A percentile compares a stretch with the other conserved stretches of the same genome.
phyloP scores from a whole-genome alignment of 2,113 vertebrate species.

The Meleagris gallopavo region DNA sequence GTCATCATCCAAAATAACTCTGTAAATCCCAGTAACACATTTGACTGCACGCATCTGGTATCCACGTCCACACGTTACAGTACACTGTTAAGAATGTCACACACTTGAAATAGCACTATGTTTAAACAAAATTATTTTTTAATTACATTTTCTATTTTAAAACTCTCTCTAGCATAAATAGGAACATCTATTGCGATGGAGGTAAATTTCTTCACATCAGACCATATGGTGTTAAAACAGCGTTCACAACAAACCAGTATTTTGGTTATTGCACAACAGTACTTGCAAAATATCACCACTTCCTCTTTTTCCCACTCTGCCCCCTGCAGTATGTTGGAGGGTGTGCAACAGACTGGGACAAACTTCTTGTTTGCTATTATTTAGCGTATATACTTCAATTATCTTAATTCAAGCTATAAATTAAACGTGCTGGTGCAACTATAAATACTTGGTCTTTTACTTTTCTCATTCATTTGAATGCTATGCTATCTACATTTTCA shows the following conservation, averaged over 20 bases:
- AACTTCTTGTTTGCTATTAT: neutral
- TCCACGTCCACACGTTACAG: conserved; percentile 89
- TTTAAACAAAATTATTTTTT: neutral
- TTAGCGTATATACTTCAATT: neutral
- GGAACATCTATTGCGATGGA: neutral
- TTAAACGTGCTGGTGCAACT: neutral
- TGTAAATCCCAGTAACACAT: conserved; percentile 83
- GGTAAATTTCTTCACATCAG: neutral
- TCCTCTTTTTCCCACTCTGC: neutral
- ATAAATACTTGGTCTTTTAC: neutral
- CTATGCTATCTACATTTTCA: neutral
- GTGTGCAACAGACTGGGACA: neutral
- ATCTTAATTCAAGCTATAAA: neutral
- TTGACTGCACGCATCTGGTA: conserved; percentile 89
- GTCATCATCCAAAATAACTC: conserved; percentile 81
- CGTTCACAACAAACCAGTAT: fast-evolving
- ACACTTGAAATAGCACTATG: neutral
- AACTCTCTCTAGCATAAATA: neutral
- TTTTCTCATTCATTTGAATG: neutral
- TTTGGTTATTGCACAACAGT: neutral
- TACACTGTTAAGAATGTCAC: conserved; percentile 80
- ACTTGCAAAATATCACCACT: neutral
- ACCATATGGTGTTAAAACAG: neutral
- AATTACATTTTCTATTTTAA: neutral
- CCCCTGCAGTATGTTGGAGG: neutral